A percentile compares a stretch with the other conserved stretches of the same genome.
These are phyloP conservation scores for Bos javanicus DNA, from an alignment of 2,113 vertebrate genomes.

Conservation along the genomic window DNA sequence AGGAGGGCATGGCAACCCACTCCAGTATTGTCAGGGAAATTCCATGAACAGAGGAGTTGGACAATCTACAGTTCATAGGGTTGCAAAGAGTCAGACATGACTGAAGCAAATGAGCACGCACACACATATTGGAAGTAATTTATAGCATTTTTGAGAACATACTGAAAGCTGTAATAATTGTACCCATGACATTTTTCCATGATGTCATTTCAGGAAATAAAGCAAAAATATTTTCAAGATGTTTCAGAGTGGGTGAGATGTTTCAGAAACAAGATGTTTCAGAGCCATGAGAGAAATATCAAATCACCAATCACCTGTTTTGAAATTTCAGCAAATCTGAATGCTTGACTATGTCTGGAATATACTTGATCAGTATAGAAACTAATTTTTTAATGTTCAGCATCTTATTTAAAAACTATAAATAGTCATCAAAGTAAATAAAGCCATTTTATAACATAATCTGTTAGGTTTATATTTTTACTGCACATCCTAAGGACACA, in stretches of 20 bases:
- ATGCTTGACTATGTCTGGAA: neutral
- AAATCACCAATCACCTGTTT: neutral
- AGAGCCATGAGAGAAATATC: neutral
- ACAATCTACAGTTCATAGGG: too few relatives aligned
- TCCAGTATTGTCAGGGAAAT: too few relatives aligned
- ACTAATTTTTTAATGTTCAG: slow-evolving; percentile 90
- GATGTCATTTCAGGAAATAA: neutral
- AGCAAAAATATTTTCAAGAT: neutral
- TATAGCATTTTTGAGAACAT: neutral
- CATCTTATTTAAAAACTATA: slow-evolving; percentile 99
- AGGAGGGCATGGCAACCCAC: too few relatives aligned
- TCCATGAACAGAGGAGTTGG: too few relatives aligned
- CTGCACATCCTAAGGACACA: slow-evolving; percentile 99
- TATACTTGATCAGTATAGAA: neutral
- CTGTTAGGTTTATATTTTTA: slow-evolving; percentile 98
- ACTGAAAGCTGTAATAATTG: neutral
- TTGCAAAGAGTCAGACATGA: too few relatives aligned
- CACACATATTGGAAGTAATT: neutral
- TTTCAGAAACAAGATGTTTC: too few relatives aligned
- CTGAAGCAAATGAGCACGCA: too few relatives aligned
- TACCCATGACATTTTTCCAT: neutral
- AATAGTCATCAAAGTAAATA: slow-evolving; percentile 99
- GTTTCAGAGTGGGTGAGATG: neutral
- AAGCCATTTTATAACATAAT: slow-evolving; percentile 99
- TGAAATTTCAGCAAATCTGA: neutral